Conservation (phyloP, 2,888 invertebrate genomes). For the Philonicus albiceps region DNA sequence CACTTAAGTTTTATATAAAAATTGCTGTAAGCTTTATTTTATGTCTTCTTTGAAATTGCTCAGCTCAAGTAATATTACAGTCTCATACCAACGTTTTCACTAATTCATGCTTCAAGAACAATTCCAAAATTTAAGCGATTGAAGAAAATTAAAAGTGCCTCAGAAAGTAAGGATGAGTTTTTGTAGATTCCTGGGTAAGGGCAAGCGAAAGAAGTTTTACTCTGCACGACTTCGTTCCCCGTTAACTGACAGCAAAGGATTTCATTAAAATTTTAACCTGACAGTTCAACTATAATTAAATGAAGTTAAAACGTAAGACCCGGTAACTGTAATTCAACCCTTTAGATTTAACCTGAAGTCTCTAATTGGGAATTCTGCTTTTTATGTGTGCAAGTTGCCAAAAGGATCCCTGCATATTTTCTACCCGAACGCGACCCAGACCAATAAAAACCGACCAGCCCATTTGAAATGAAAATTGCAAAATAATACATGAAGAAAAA, state of each 20-base stretch:
- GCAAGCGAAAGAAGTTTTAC: not conserved
- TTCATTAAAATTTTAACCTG: not conserved
- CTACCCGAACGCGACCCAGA: not conserved
- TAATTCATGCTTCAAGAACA: not conserved
- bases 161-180: not conserved
- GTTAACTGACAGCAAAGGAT: not conserved
- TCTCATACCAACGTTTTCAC: not conserved
- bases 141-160: not conserved
- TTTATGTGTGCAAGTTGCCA: not conserved
- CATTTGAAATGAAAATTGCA: not conserved
- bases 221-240: not conserved
- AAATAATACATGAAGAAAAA: constrained; percentile 6
- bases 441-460: not conserved
- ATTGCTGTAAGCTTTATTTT: too few species aligned
- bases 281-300: not conserved
- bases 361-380: not conserved
- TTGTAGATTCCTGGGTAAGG: not conserved
- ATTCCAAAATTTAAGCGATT: not conserved
- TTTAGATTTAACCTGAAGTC: not conserved
- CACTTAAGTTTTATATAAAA: too few species aligned
- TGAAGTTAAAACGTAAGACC: not conserved
- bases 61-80: too few species aligned
- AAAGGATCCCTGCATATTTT: not conserved
- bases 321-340: not conserved
- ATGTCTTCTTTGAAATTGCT: too few species aligned